Percentiles rank a stretch among this genome's conserved stretches.
Evolutionary conservation across 2,888 invertebrate genomes (phyloP).

Genomic region (Acleris laterana): DNA sequence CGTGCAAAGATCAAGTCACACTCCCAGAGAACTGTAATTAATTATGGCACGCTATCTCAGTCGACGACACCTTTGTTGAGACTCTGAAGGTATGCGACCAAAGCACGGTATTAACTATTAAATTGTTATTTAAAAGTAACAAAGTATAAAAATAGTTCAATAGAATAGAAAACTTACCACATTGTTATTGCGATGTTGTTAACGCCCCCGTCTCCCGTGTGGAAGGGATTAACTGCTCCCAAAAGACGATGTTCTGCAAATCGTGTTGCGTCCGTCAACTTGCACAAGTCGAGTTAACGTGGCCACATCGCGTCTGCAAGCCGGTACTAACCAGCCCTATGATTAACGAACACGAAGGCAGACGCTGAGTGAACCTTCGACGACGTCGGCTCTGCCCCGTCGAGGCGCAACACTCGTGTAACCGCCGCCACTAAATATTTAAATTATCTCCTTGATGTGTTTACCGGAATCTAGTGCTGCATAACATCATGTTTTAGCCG

Average conservation of each 20-base stretch:
- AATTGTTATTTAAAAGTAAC: not conserved
- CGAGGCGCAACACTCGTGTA: constrained; percentile 8
- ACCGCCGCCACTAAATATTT: not conserved
- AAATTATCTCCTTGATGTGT: constrained; percentile 6
- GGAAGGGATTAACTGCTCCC: constrained; percentile 1
- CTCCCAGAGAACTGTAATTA: not conserved
- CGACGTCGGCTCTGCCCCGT: constrained; percentile 23
- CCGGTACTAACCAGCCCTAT: constrained; percentile 22
- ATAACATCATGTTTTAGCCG: constrained; percentile 3
- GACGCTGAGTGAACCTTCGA: constrained; percentile 20
- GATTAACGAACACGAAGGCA: constrained; percentile 17
- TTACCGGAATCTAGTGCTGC: constrained; percentile 6
- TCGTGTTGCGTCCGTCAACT: not conserved
- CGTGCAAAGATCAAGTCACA: not conserved
- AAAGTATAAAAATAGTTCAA: not conserved
- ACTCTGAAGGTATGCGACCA: no score
- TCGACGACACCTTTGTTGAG: not conserved
- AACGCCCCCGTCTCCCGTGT: not conserved
- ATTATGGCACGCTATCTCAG: constrained; percentile 2
- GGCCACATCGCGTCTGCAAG: constrained; percentile 13
- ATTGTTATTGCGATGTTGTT: constrained; percentile 16
- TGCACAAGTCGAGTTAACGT: constrained; percentile 14
- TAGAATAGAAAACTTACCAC: constrained; percentile 37
- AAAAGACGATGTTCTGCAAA: not conserved
- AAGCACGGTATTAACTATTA: not conserved